Evolutionary conservation across 2,888 invertebrate genomes (phyloP).

Genomic region (Drosophila aldrichi): DNA sequence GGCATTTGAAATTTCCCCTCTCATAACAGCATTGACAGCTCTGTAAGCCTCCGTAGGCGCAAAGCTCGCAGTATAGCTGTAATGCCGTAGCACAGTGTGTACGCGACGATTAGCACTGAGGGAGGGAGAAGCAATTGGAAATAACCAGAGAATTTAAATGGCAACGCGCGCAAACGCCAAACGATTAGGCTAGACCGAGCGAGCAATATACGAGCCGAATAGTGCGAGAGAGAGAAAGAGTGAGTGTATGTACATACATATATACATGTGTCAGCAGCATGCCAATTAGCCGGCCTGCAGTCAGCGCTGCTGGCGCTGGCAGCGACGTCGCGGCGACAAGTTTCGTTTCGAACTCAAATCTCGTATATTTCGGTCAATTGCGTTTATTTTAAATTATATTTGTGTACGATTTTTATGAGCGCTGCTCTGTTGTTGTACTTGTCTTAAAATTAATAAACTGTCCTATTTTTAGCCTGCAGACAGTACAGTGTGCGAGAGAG

Average conservation of each 20-base stretch:
- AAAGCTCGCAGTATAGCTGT: slow-evolving; percentile 22
- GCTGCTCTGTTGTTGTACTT: slow-evolving; percentile 38
- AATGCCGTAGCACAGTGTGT: slow-evolving; percentile 15
- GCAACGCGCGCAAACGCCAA: slow-evolving; percentile 75
- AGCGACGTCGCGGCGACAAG: slow-evolving; percentile 34
- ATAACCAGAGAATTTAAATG: slow-evolving; percentile 59
- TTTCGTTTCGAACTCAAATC: slow-evolving; percentile 41
- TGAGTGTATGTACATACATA: background rate
- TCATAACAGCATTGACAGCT: background rate
- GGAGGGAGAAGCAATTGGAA: slow-evolving; percentile 23
- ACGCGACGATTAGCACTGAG: slow-evolving; percentile 18
- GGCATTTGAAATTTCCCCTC: background rate
- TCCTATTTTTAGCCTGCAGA: slow-evolving; percentile 33
- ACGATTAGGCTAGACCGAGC: slow-evolving; percentile 44
- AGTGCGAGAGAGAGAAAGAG: background rate
- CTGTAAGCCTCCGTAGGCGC: background rate
- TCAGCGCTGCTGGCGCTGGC: slow-evolving; percentile 18
- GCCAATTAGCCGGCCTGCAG: slow-evolving; percentile 63
- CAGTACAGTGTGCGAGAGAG: background rate
- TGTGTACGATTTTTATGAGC: slow-evolving; percentile 22
- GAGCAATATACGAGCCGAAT: background rate
- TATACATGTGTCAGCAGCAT: slow-evolving; percentile 51
- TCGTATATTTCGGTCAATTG: slow-evolving; percentile 55
- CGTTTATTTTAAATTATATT: slow-evolving; percentile 67
- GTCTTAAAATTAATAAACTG: slow-evolving; percentile 57